Evolutionary conservation across 2,888 invertebrate species (phyloP).

Genomic region (Sminthurides aquaticus): DNA sequence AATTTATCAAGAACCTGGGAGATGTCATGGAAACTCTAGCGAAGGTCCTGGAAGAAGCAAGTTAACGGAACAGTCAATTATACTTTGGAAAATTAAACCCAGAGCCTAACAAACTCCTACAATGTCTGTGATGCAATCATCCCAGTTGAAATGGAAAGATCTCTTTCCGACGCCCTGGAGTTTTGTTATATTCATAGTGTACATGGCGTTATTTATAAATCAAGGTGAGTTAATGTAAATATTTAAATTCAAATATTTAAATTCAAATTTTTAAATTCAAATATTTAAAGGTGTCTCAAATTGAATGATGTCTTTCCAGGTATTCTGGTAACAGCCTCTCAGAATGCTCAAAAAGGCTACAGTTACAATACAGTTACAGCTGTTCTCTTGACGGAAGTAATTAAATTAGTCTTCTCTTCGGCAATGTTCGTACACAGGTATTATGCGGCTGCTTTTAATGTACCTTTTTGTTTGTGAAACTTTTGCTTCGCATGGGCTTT

Average conservation of each 20-base stretch:
- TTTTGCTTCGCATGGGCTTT: too few relatives aligned
- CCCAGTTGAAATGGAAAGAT: slow-evolving; percentile 48
- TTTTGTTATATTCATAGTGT: slow-evolving; percentile 69
- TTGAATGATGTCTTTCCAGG: slow-evolving; percentile 52
- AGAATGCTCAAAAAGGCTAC: slow-evolving; percentile 70
- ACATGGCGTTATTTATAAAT: slow-evolving; percentile 81
- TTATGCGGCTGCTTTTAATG: slow-evolving; percentile 13
- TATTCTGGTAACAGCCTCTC: slow-evolving; percentile 83
- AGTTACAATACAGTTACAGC: slow-evolving; percentile 81
- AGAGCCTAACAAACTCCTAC: too few relatives aligned
- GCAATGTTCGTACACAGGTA: slow-evolving; percentile 54
- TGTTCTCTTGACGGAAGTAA: slow-evolving; percentile 76
- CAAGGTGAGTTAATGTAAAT: slow-evolving; percentile 62
- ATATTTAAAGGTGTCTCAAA: neutral
- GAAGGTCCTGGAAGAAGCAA: too few relatives aligned
- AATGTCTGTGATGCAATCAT: neutral
- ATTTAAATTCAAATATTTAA: too few relatives aligned
- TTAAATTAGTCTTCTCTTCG: slow-evolving; percentile 70
- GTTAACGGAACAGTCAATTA: too few relatives aligned
- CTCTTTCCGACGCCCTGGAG: slow-evolving; percentile 78
- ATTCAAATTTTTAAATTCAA: too few relatives aligned
- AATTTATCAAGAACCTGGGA: too few relatives aligned
- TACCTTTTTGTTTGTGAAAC: neutral
- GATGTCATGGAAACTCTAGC: too few relatives aligned
- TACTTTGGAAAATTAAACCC: too few relatives aligned